Evolutionary conservation across 2,797 vertebrate genomes (phyloP).

Genomic region (Eulemur mongoz): DNA sequence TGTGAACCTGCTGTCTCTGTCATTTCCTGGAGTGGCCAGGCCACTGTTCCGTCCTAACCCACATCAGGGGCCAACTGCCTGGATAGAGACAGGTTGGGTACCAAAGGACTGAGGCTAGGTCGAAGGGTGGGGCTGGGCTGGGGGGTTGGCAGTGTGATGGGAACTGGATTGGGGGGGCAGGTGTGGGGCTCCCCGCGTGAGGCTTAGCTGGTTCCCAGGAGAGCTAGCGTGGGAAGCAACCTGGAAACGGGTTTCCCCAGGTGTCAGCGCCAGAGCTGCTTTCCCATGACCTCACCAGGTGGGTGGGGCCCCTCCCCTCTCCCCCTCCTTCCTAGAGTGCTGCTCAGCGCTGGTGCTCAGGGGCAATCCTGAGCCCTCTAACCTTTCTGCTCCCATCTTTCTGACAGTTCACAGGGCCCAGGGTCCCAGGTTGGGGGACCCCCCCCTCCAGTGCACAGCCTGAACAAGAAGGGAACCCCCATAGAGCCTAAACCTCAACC

Average conservation of each 20-base stretch:
- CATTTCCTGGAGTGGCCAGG: slow-evolving; percentile 38
- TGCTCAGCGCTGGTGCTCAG: slow-evolving; percentile 21
- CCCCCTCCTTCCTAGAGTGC: slow-evolving; percentile 44
- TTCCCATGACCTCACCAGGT: slow-evolving; percentile 81
- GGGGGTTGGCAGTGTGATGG: slow-evolving; percentile 38
- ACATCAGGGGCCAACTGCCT: neutral
- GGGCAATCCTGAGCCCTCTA: slow-evolving; percentile 1
- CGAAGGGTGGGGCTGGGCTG: slow-evolving; percentile 17
- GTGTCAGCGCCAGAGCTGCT: slow-evolving; percentile 77
- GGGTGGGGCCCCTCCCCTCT: slow-evolving; percentile 65
- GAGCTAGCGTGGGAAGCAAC: slow-evolving; percentile 77
- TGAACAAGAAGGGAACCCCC: neutral
- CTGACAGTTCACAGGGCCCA: neutral
- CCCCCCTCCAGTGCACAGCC: neutral
- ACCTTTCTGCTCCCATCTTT: slow-evolving; percentile 8
- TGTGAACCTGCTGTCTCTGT: slow-evolving; percentile 67
- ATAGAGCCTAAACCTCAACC: neutral
- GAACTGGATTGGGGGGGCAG: slow-evolving; percentile 29
- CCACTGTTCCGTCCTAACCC: neutral
- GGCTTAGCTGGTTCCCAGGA: slow-evolving; percentile 79
- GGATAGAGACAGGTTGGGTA: neutral
- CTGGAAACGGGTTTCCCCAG: slow-evolving; percentile 82
- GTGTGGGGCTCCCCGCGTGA: slow-evolving; percentile 50
- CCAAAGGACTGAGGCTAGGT: neutral
- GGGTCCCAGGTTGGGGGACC: neutral